phyloP scores from a whole-genome alignment of 1,140 invertebrate species.

The Heliconius hermathena region DNA sequence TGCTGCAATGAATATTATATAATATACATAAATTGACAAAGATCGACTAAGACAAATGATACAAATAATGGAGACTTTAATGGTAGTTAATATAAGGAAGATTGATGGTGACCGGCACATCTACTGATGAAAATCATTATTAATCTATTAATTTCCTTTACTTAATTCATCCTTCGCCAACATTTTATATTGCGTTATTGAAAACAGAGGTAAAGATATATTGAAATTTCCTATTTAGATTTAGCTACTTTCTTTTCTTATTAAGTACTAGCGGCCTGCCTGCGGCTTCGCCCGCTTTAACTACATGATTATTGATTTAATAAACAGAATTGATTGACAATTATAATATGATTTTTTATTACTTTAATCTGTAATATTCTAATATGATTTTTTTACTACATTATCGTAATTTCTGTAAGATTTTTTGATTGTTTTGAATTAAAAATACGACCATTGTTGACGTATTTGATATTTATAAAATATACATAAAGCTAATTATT shows the following conservation, averaged over 20 bases:
- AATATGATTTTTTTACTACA: too few species aligned
- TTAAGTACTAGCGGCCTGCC: too few species aligned
- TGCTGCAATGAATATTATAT: background rate
- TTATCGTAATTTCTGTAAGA: too few species aligned
- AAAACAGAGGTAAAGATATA: background rate
- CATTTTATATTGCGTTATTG: background rate
- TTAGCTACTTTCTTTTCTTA: background rate
- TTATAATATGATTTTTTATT: too few species aligned
- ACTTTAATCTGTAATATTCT: too few species aligned
- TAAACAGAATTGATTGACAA: too few species aligned
- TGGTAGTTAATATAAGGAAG: conserved; percentile 24
- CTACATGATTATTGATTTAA: too few species aligned
- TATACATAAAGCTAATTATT: too few species aligned
- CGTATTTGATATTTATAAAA: too few species aligned
- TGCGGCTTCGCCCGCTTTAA: too few species aligned
- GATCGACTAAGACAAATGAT: conserved; percentile 27
- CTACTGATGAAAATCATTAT: conserved; percentile 30
- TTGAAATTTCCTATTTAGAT: background rate
- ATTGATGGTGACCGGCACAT: conserved; percentile 17
- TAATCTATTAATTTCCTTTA: conserved; percentile 25
- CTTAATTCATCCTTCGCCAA: background rate
- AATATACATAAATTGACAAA: conserved; percentile 24
- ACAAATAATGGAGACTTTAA: conserved; percentile 30
- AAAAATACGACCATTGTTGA: too few species aligned
- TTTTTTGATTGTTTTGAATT: too few species aligned